Evolutionary conservation across 2,797 vertebrate species (phyloP).

Genomic region (Chloroceryle inda): DNA sequence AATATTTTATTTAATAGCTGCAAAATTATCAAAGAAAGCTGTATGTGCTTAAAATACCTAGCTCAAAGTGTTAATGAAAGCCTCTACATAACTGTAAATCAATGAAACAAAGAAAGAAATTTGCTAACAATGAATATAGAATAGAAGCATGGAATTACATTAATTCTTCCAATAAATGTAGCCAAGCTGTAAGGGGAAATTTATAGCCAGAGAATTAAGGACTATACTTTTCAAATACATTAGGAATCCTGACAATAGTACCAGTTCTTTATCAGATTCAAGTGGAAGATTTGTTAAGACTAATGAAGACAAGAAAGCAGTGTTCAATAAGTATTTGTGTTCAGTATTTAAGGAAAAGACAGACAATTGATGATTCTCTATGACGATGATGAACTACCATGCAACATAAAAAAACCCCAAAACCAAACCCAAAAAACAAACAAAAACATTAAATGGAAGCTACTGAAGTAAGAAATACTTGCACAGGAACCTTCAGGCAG

Average conservation of each 20-base stretch:
- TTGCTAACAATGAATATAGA: not conserved
- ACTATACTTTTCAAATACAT: conserved; percentile 43
- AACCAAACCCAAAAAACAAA: no score
- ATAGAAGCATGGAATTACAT: not conserved
- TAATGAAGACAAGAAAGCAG: conserved; percentile 14
- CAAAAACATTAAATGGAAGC: not conserved
- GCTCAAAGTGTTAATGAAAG: conserved; percentile 9
- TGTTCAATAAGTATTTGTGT: conserved; percentile 38
- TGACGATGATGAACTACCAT: not conserved
- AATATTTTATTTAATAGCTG: not conserved
- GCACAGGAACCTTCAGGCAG: not conserved
- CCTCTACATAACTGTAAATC: not conserved
- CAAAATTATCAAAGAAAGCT: not conserved
- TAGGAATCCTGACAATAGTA: not conserved
- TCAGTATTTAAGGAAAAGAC: conserved; percentile 13
- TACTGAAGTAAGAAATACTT: not conserved
- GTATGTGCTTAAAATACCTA: not conserved
- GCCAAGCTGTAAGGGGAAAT: conserved; percentile 25
- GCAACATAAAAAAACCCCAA: not conserved
- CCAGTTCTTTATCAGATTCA: conserved; percentile 12
- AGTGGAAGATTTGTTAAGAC: conserved; percentile 11
- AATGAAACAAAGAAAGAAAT: not conserved
- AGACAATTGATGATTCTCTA: not conserved
- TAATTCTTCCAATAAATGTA: not conserved
- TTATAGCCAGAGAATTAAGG: conserved; percentile 32